These are phyloP conservation scores for Alaudala cheleensis DNA, from an alignment of 2,113 vertebrate species.

Conservation along the genomic window DNA sequence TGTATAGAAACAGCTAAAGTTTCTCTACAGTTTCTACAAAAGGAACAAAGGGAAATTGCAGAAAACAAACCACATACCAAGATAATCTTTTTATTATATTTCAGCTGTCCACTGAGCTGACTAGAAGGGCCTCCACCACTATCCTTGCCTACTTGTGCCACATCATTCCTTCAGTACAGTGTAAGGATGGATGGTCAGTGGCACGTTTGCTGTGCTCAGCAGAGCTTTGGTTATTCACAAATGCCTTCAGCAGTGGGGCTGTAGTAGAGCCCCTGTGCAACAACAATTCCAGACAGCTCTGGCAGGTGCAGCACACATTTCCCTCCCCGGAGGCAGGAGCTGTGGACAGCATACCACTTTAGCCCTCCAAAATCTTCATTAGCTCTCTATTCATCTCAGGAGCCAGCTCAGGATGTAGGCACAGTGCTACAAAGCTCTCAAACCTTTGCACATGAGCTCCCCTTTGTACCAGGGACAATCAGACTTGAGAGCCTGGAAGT, in stretches of 20 bases:
- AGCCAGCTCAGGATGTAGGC: neutral
- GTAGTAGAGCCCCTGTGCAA: rapidly evolving
- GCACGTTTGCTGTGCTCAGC: neutral
- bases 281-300: neutral
- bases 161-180: neutral
- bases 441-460: neutral
- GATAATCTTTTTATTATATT: neutral
- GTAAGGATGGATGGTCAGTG: neutral
- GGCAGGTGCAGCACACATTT: rapidly evolving
- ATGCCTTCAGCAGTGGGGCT: neutral
- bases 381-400: neutral
- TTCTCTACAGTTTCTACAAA: neutral
- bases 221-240: neutral
- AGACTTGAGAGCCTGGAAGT: neutral
- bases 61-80: neutral
- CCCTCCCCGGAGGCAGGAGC: neutral
- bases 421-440: neutral
- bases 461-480: neutral
- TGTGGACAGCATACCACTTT: neutral
- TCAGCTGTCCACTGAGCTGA: neutral
- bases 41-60: neutral
- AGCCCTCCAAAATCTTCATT: neutral
- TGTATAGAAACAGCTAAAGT: neutral
- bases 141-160: neutral
- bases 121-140: neutral